Conservation (phyloP, 1,140 invertebrate genomes). For the Trichogramma pretiosum region DNA sequence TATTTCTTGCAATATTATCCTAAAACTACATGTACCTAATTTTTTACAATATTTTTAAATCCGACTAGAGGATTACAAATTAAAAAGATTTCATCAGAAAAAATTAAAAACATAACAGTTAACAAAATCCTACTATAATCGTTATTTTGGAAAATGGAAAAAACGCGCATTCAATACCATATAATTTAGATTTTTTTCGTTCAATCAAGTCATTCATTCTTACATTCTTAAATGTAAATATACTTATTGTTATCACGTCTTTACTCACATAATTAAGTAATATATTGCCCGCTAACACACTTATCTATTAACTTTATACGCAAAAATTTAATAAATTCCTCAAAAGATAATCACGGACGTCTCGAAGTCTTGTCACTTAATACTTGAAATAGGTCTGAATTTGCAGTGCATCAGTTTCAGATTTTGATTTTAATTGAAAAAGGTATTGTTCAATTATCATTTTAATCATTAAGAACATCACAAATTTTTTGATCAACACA, state of each 20-base stretch:
- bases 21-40: too few relatives aligned
- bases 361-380: constrained; percentile 3
- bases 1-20: too few relatives aligned
- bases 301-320: constrained; percentile 1
- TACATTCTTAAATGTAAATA: too few relatives aligned
- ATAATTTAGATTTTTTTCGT: too few relatives aligned
- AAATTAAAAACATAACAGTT: constrained; percentile 14
- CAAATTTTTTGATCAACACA: constrained; percentile 5
- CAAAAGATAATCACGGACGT: constrained; percentile 8
- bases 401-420: too few relatives aligned
- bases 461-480: constrained; percentile 15
- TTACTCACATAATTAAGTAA: constrained; percentile 16
- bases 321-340: constrained; percentile 17
- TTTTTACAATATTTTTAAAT: constrained; percentile 5
- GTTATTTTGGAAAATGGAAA: too few relatives aligned
- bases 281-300: constrained; percentile 12
- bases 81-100: constrained; percentile 15
- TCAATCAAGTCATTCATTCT: too few relatives aligned
- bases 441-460: constrained; percentile 6
- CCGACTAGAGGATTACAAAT: constrained; percentile 13
- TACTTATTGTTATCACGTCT: too few relatives aligned
- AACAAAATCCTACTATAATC: too few relatives aligned
- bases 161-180: too few relatives aligned
- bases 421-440: too few relatives aligned
- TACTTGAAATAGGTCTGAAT: constrained; percentile 3